Base-by-base conservation (phyloP, 2,797 vertebrate species). In the Sternotherus odoratus region DNA sequence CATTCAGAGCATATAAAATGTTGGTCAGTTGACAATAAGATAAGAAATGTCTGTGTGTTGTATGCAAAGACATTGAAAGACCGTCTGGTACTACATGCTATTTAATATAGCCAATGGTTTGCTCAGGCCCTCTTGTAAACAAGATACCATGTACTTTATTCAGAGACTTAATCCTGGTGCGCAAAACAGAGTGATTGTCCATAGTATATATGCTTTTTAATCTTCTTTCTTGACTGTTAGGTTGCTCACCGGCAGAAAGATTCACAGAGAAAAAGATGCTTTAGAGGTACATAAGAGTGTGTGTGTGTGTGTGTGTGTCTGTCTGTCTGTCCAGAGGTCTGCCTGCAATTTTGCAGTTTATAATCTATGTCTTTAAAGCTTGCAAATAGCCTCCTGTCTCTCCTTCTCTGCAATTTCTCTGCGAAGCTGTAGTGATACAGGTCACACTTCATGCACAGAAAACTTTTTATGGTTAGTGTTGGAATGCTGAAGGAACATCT, bases 201-300 rank as follows among this genome's bases (percentile, higher is more conserved):
- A 69, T 19, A 78, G 56, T 63, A 66, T 13, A 23, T 12, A 6
- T 6, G 39, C 6, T 83, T 15, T 77, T 81, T 8, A 24, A 23
- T 91, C 56, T 86, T 9, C 79, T 9, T 88, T 2, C 46, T 85
- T 95, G 12, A 28, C 87, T 94, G 50, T 95, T 98, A 99, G 99
- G 96, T 98, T 99, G 79, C 98, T 99, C 96, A 99, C 98, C 0
- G 99, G 99, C 93, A 99, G 98, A 86, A 99, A 98, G 97, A 99
- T 99, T 97, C 99, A 96, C 96, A 99, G 98, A n/a, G 98, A 99
- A 96, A 98, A 99, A 95, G 99, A 99, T 8, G 99, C 99, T 3
- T 97, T 99, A 30, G 98, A 98, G 99, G 99, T 99, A 87, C 96
- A 96, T 56, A 74, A 48, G 12, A 39, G 57, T 48, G 9, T 81